These are phyloP conservation scores for Itoplectis maculator DNA, from an alignment of 2,888 invertebrate species.

Conservation along the genomic window DNA sequence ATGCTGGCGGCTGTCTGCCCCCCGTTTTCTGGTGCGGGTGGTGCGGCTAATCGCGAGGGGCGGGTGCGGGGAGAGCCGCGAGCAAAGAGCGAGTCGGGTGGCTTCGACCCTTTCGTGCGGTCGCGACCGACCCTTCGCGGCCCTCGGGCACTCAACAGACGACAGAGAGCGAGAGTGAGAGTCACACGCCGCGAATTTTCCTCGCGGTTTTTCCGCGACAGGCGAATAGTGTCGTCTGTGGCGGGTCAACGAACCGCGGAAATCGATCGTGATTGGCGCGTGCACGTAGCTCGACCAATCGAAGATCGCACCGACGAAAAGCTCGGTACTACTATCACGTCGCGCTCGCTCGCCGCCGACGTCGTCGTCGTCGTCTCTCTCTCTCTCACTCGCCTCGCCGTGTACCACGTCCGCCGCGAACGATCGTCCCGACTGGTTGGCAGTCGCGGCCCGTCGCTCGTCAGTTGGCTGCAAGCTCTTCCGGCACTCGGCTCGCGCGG, in stretches of 20 bases:
- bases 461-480: conserved; percentile 68
- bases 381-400: conserved; percentile 26
- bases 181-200: not conserved
- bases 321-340: too few species aligned
- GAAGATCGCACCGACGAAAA: conserved; percentile 59
- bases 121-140: not conserved
- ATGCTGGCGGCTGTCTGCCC: not conserved
- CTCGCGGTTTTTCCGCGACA: conserved; percentile 17
- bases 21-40: conserved; percentile 16
- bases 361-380: too few species aligned
- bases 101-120: too few species aligned
- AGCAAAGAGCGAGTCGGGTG: conserved; percentile 1
- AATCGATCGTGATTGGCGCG: conserved; percentile 74
- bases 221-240: conserved; percentile 9
- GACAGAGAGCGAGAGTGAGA: not conserved
- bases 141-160: too few species aligned
- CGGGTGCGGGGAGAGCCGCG: not conserved
- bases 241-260: conserved; percentile 73
- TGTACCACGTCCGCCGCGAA: conserved; percentile 22
- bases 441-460: conserved; percentile 33
- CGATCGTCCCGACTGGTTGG: conserved; percentile 34
- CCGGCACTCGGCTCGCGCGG: conserved; percentile 53
- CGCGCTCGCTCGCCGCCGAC: too few species aligned
- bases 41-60: conserved; percentile 9
- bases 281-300: conserved; percentile 65